phyloP scores from a whole-genome alignment of 2,888 invertebrate species.

The Stramonita haemastoma region DNA sequence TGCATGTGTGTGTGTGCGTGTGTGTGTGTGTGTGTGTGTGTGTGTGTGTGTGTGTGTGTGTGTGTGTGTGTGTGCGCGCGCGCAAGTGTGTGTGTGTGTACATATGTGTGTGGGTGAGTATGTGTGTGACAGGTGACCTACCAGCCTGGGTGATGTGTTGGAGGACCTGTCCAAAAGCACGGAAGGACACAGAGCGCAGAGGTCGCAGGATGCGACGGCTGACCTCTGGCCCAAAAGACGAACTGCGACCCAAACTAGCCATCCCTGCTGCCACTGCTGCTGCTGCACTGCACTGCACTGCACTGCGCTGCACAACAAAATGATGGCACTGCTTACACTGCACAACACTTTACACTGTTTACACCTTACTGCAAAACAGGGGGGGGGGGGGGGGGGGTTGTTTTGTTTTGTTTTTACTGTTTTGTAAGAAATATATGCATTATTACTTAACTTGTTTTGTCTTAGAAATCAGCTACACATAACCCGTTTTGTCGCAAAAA shows the following conservation, averaged over 20 bases:
- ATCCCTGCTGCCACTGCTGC: neutral
- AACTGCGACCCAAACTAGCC: conserved; percentile 44
- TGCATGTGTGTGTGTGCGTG: neutral
- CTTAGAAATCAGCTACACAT: too few relatives aligned
- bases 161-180: conserved; percentile 41
- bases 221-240: conserved; percentile 49
- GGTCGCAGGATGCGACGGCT: conserved; percentile 47
- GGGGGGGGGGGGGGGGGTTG: too few relatives aligned
- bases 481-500: too few relatives aligned
- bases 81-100: neutral
- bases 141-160: neutral
- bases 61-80: conserved; percentile 23
- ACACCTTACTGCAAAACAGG: too few relatives aligned
- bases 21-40: neutral
- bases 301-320: too few relatives aligned
- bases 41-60: conserved; percentile 3
- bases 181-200: conserved; percentile 46
- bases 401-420: too few relatives aligned
- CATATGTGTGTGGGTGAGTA: neutral
- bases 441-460: too few relatives aligned
- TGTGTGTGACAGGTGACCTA: neutral
- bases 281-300: too few relatives aligned
- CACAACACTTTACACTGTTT: too few relatives aligned
- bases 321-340: too few relatives aligned
- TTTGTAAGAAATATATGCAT: too few relatives aligned